Evolutionary conservation across 1,140 invertebrate genomes (phyloP), one percentile per base, ranked within the genome.

Genomic region (Euborellia annulipes): DNA sequence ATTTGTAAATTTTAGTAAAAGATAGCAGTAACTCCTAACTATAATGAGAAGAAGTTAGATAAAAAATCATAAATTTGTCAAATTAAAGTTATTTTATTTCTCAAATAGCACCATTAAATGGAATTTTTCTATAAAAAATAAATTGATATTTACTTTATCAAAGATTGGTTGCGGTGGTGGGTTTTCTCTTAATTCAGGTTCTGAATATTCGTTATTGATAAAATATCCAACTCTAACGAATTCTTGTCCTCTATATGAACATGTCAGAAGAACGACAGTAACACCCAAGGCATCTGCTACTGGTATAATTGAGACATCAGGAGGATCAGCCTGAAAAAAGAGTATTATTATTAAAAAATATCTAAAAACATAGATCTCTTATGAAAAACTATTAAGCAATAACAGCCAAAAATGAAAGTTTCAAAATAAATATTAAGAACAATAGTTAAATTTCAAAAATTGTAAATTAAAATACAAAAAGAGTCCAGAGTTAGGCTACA

Each of bases 161-260:
- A 94, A 95, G 43, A 85, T 75, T 11, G 93, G 92, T 36, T 80
- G 78, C 2, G 84, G 67, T 23, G 95, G 95, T 19, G 92, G 92
- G 64, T 93, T 96, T 64, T 98, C 94, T 49, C 81, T 76, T 50
- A 98, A 64, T 63, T 98, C 93, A 3, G 80, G 79, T 59, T 98
- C 92, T 18, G 70, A 78, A 60, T 99, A 98, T 59, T 97, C 93
- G 61, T 98, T 97, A 58, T 97, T 97, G 37, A 98, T 95, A 62
- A 96, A 98, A 65, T 98, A 99, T 9, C 95, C 94, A 16, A 99
- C 90, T 49, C 94, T 66, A 2, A 98, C 91, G 62, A 98, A 98
- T 67, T 97, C 93, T 56, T 94, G 88, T 7, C 75, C 72, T 56
- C 77, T 69, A 56, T 98, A 99, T 0, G 87, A 92, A 65, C 93